Conservation (phyloP, 2,888 invertebrate species). For the Hyposoter didymator region DNA sequence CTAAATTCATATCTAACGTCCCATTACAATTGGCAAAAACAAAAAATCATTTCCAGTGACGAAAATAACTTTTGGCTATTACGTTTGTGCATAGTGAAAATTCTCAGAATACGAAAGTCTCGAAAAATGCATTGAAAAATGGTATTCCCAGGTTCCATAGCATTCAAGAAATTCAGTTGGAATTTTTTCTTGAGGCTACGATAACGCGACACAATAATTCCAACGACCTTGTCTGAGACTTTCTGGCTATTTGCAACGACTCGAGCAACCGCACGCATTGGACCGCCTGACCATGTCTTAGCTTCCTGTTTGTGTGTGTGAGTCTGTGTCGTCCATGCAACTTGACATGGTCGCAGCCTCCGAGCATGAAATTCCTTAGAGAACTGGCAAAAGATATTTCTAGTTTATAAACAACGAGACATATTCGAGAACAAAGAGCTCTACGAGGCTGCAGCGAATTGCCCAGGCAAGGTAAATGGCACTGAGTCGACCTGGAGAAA, state of each 20-base stretch:
- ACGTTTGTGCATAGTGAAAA: too few relatives aligned
- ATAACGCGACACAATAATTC: not conserved
- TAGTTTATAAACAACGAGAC: not conserved
- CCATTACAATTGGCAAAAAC: too few relatives aligned
- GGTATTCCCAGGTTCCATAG: not conserved
- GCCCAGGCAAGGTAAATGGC: slow-evolving; percentile 2
- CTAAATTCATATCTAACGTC: too few relatives aligned
- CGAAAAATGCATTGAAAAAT: not conserved
- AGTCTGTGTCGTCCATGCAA: not conserved
- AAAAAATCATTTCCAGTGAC: too few relatives aligned
- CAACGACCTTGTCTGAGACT: not conserved
- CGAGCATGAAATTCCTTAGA: slow-evolving; percentile 19
- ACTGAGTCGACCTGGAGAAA: slow-evolving; percentile 7
- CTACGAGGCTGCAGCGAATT: not conserved
- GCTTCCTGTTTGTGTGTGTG: not conserved
- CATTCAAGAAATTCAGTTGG: not conserved
- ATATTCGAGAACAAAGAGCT: slow-evolving; percentile 29
- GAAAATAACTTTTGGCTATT: too few relatives aligned
- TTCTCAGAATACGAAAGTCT: not conserved
- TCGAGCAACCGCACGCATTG: not conserved
- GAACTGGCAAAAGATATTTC: slow-evolving; percentile 13
- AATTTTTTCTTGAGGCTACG: not conserved
- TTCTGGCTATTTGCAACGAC: not conserved
- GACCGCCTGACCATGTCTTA: not conserved
- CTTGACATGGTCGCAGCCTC: slow-evolving; percentile 8